Evolutionary conservation across 2,113 vertebrate species (phyloP), one percentile per base, ranked within the genome.

Genomic region (Uria lomvia): DNA sequence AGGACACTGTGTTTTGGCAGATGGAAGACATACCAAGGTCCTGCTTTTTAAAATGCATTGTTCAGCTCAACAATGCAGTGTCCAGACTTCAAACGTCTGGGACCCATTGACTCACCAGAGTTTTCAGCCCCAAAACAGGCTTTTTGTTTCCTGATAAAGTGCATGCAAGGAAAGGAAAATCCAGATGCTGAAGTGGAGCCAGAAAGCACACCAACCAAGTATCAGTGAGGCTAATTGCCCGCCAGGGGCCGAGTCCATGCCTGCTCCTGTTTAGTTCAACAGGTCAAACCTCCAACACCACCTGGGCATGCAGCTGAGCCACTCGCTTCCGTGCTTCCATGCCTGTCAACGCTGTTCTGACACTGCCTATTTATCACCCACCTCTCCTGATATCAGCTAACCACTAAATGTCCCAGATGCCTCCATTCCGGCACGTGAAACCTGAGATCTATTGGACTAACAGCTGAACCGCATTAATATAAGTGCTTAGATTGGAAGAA

Each of bases 201-300:
- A 63, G 36, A 53, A 24, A 12, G 4, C 18, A 14, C 1, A 0
- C 8, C 40, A 86, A 2, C 11, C 6, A 2, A 2, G 7, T 63
- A 29, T 18, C 32, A 20, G 6, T 30, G 59, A 45, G 42, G 45
- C 60, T 26, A 17, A 24, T 8, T 43, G 22, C 26, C 32, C 45
- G n/a, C 32, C 30, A 66, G 40, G 24, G 42, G 6, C 50, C 50
- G 32, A 76, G 26, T 13, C 42, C 20, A 5, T 47, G 55, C 43
- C 70, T 66, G 30, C 22, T 91, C 58, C 19, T 45, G 5, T 49
- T 58, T 38, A 58, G 63, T 18, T 70, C 79, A 80, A 5, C 14
- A n/a, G n/a, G n/a, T 6, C 26, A 77, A 70, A 19, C 47, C 42
- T 75, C 40, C 43, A 34, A 8, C 8, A 75, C 19, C 12, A 47